These are phyloP conservation scores for Caenorhabditis imperialis DNA, from an alignment of 2,888 invertebrate species.

Conservation along the genomic window DNA sequence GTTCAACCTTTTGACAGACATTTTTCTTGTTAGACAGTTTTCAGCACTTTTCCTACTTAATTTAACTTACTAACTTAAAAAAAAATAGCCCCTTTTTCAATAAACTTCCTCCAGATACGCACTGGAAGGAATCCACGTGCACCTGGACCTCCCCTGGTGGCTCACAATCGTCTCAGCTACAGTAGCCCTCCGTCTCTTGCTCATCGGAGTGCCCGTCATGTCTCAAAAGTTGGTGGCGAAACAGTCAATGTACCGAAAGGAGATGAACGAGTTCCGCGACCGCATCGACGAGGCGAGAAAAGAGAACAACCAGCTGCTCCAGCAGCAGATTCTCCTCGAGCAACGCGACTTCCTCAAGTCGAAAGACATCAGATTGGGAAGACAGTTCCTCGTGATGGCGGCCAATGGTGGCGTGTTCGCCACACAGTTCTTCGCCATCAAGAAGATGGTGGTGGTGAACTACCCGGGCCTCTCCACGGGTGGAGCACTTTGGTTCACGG, in stretches of 20 bases:
- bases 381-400: constrained; percentile 72
- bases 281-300: constrained; percentile 89
- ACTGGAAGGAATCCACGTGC: constrained; percentile 89
- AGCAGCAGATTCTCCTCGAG: constrained; percentile 69
- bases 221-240: constrained; percentile 84
- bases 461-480: constrained; percentile 91
- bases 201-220: constrained; percentile 90
- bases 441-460: constrained; percentile 89
- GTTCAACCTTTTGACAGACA: no score
- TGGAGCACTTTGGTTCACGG: constrained; percentile 92
- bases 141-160: constrained; percentile 93
- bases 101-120: no score
- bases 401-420: constrained; percentile 87
- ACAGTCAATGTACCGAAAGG: constrained; percentile 90
- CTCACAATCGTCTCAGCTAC: constrained; percentile 88
- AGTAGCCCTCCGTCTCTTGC: constrained; percentile 84
- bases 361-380: constrained; percentile 69
- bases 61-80: no score
- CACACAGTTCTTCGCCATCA: constrained; percentile 90
- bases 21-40: no score
- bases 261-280: constrained; percentile 86
- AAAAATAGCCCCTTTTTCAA: no score
- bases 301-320: constrained; percentile 72
- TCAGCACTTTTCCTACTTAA: no score
- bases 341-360: constrained; percentile 70